Base-by-base conservation (phyloP, 2,888 invertebrate genomes). In the Thyatira batis region DNA sequence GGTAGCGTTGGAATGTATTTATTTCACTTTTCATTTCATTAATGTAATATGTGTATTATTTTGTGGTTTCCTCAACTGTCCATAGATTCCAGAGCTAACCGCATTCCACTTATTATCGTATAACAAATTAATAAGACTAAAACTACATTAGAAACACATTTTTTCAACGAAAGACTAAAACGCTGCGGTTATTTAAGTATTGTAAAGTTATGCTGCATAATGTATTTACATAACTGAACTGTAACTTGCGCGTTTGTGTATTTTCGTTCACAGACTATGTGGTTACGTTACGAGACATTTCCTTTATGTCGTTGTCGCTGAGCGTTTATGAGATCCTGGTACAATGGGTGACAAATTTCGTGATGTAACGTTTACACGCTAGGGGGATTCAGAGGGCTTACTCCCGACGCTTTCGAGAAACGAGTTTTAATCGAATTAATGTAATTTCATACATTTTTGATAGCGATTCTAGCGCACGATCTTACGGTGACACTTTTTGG, bases 321-420 rank as follows among this genome's bases (percentile, higher is more conserved):
- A 0, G n/a, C 13, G 25, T 46, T 60, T 71, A 79, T 87, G 79
- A 49, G 58, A 45, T 58, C 85, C 84, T 87, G 61, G 85, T 87
- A 81, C 51, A 27, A 50, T 57, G 66, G 82, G 84, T 82, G 85
- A 84, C 84, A 86, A 71, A 77, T 76, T 81, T 76, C 67, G 20
- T 20, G 48, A 5, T 8, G 67, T 67, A 66, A 65, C 67, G 69
- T 61, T 54, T 13, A 23, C 51, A 20, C 46, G 20, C 28, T 48
- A 27, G n/a, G 20, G 20, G 3, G 11, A 3, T n/a, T n/a, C n/a
- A n/a, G n/a, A n/a, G n/a, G n/a, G n/a, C n/a, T n/a, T n/a, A n/a
- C n/a, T n/a, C n/a, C n/a, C n/a, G n/a, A n/a, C n/a, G n/a, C n/a
- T n/a, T n/a, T n/a, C n/a, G n/a, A n/a, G n/a, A n/a, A n/a, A n/a